Evolutionary conservation across 1,140 invertebrate genomes (phyloP).

Genomic region (Bicyclus anynana): DNA sequence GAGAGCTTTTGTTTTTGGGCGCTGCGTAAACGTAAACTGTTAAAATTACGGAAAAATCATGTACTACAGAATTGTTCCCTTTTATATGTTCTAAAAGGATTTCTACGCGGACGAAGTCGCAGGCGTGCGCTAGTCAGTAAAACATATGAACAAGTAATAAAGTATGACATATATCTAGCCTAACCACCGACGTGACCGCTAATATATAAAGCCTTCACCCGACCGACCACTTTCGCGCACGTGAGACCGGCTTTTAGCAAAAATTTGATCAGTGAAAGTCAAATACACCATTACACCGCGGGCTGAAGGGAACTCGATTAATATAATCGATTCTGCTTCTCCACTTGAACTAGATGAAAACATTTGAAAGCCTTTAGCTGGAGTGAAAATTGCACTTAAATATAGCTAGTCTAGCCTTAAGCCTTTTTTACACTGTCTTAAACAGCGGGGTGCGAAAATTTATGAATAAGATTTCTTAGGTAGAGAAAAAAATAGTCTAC

Average conservation of each 20-base stretch:
- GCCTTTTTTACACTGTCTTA: too few relatives aligned
- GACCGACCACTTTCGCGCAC: constrained; percentile 69
- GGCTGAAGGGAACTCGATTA: constrained; percentile 46
- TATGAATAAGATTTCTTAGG: too few relatives aligned
- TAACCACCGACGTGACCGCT: constrained; percentile 41
- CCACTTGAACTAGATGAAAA: constrained; percentile 17
- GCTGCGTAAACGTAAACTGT: too few relatives aligned
- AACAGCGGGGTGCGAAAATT: too few relatives aligned
- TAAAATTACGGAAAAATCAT: too few relatives aligned
- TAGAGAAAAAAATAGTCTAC: too few relatives aligned
- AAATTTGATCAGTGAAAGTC: constrained; percentile 75
- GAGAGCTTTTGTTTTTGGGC: too few relatives aligned
- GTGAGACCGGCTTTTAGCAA: constrained; percentile 71
- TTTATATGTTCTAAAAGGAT: too few relatives aligned
- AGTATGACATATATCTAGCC: constrained; percentile 33
- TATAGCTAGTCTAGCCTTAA: too few relatives aligned
- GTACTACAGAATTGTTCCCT: too few relatives aligned
- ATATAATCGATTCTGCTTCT: constrained; percentile 42
- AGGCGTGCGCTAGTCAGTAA: not conserved
- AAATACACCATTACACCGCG: constrained; percentile 37
- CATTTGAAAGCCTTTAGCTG: not conserved
- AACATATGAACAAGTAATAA: constrained; percentile 26
- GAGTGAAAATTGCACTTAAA: not conserved
- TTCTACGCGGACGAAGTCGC: too few relatives aligned
- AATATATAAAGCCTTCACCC: constrained; percentile 47